A percentile compares a stretch with the other conserved stretches of the same genome.
These are phyloP conservation scores for Diadumene lineata DNA, from an alignment of 92 coral and sea anemone genomes.

Conservation along the genomic window DNA sequence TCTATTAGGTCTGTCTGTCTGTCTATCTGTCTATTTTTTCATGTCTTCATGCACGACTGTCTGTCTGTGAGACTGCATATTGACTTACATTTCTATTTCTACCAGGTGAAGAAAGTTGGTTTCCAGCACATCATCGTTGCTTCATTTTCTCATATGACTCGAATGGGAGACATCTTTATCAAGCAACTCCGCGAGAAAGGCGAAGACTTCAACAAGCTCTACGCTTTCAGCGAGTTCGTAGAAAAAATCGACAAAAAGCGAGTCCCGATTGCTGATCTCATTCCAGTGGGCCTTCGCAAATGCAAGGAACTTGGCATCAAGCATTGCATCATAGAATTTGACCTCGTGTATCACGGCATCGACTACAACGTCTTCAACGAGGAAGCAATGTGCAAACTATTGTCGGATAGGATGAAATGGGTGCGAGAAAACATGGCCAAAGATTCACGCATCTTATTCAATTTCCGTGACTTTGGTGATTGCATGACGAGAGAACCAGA, in stretches of 20 bases:
- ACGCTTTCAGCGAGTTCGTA: slow-evolving; percentile 81
- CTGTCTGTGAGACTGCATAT: too few relatives aligned
- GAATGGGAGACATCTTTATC: slow-evolving; percentile 75
- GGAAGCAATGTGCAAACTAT: slow-evolving; percentile 48
- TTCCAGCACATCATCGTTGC: slow-evolving; percentile 73
- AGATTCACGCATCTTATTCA: slow-evolving; percentile 61
- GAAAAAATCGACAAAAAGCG: slow-evolving; percentile 57
- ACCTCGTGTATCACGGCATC: slow-evolving; percentile 74
- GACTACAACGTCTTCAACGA: slow-evolving; percentile 62
- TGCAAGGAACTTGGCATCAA: slow-evolving; percentile 61
- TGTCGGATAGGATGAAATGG: slow-evolving; percentile 59
- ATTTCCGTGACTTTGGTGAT: slow-evolving; percentile 74
- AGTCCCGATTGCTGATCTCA: slow-evolving; percentile 49
- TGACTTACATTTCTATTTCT: too few relatives aligned
- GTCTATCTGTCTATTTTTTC: too few relatives aligned
- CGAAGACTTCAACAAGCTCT: slow-evolving; percentile 64
- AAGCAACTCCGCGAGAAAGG: slow-evolving; percentile 62
- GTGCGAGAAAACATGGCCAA: slow-evolving; percentile 53
- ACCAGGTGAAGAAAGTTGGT: slow-evolving; percentile 35
- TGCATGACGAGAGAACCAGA: slow-evolving; percentile 52
- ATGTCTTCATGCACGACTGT: too few relatives aligned
- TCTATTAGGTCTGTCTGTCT: too few relatives aligned
- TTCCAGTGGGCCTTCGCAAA: slow-evolving; percentile 74
- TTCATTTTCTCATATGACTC: slow-evolving; percentile 91
- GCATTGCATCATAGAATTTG: slow-evolving; percentile 68